Conservation (phyloP, 1,140 invertebrate species). For the Lysiphlebus fabarum region DNA sequence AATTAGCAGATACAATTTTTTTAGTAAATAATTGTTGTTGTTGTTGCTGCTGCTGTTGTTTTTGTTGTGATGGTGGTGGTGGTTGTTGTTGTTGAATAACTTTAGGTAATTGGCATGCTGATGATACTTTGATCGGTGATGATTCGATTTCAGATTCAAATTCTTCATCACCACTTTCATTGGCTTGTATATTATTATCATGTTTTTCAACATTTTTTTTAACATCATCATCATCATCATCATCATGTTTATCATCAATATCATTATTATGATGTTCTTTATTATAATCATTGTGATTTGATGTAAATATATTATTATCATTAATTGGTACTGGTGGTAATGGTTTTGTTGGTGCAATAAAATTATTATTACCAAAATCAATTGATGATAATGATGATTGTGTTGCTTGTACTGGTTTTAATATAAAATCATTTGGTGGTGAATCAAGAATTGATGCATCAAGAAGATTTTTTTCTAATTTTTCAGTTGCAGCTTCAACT, state of each 20-base stretch:
- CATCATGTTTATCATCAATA: too few species aligned
- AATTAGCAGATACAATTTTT: constrained; percentile 6
- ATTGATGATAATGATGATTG: constrained; percentile 43
- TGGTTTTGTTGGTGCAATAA: constrained; percentile 41
- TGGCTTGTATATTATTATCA: constrained; percentile 20
- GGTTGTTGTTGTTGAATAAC: constrained; percentile 21
- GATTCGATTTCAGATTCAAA: constrained; percentile 45
- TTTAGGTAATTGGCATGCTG: constrained; percentile 13
- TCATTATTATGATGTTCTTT: too few species aligned
- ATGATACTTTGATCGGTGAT: constrained; percentile 36
- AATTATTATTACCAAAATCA: constrained; percentile 35
- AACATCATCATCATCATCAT: too few species aligned
- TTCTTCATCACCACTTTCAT: constrained; percentile 39
- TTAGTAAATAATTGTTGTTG: constrained; percentile 17
- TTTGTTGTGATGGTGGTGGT: too few species aligned
- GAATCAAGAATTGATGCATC: constrained; percentile 30
- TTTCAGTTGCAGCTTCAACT: constrained; percentile 10
- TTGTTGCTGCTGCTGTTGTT: too few species aligned
- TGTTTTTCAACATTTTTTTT: too few species aligned
- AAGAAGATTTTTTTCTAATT: constrained; percentile 27
- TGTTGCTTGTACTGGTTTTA: constrained; percentile 43
- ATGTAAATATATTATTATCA: constrained; percentile 11
- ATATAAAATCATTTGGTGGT: constrained; percentile 25
- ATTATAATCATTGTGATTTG: constrained; percentile 12
- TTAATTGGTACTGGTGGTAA: constrained; percentile 38